Evolutionary conservation across 2,113 vertebrate species (phyloP).

Genomic region (Pelobates fuscus): DNA sequence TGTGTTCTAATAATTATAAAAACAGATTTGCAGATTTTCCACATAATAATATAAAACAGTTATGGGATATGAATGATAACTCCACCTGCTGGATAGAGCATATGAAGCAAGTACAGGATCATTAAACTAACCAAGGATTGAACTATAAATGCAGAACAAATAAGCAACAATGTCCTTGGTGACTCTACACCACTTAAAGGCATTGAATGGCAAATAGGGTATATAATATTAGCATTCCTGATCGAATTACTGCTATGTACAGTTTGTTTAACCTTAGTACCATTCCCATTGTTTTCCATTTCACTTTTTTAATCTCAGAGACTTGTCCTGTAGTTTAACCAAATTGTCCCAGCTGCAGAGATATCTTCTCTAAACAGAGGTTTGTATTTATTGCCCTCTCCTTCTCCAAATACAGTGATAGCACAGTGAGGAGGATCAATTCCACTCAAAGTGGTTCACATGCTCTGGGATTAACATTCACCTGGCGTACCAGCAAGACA

Average conservation of each 20-base stretch:
- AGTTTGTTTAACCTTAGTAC: background rate
- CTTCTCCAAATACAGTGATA: constrained; percentile 19
- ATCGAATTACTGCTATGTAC: background rate
- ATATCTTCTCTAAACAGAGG: background rate
- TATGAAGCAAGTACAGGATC: background rate
- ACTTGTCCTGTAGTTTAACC: background rate
- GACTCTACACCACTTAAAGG: background rate
- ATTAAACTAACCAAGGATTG: constrained; percentile 2
- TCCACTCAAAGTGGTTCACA: constrained; percentile 7
- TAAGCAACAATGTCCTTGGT: background rate
- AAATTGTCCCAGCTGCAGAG: background rate
- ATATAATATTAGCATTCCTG: background rate
- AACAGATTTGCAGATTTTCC: background rate
- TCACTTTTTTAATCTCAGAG: no score
- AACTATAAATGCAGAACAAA: constrained; percentile 2
- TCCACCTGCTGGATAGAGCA: constrained; percentile 60
- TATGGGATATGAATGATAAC: constrained; percentile 56
- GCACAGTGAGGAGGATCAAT: constrained; percentile 14
- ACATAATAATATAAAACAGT: constrained; percentile 3
- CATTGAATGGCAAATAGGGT: background rate
- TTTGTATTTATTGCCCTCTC: background rate
- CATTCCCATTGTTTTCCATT: background rate
- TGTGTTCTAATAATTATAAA: no score
- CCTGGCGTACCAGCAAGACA: constrained; percentile 13
- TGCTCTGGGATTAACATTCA: constrained; percentile 32